Evolutionary conservation across 2,113 vertebrate species (phyloP).

Genomic region (Eulemur rufifrons): DNA sequence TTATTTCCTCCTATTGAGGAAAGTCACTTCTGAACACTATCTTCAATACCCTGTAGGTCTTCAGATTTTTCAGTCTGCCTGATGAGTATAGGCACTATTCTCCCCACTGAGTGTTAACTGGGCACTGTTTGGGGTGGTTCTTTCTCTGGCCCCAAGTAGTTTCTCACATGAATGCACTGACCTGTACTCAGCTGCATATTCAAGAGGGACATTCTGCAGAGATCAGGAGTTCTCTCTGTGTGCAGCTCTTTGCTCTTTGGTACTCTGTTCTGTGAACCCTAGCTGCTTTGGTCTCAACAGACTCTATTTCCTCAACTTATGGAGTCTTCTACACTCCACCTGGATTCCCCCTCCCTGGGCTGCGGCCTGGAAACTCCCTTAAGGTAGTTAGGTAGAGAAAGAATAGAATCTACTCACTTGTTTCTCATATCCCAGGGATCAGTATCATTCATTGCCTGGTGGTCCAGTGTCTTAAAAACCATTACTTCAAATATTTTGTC

Average conservation of each 20-base stretch:
- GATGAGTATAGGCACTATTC: neutral
- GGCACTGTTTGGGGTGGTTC: neutral
- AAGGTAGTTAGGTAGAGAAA: neutral
- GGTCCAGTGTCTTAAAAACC: constrained; percentile 1
- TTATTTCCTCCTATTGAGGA: neutral
- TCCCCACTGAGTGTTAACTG: neutral
- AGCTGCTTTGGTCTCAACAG: neutral
- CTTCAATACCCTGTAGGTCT: neutral
- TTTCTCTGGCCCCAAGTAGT: neutral
- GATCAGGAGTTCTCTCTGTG: neutral
- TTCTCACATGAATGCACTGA: neutral
- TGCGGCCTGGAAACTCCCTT: neutral
- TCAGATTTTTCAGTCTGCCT: neutral
- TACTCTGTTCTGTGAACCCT: neutral
- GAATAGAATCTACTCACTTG: neutral
- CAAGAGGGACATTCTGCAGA: neutral
- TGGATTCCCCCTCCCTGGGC: neutral
- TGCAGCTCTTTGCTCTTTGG: neutral
- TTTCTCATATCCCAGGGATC: neutral
- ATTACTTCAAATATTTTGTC: neutral
- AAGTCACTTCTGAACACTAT: neutral
- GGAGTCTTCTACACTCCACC: neutral
- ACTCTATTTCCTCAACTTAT: neutral
- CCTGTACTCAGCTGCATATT: neutral
- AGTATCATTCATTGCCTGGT: neutral